Evolutionary conservation across 2,113 vertebrate genomes (phyloP).

Genomic region (Thamnophis sirtalis): DNA sequence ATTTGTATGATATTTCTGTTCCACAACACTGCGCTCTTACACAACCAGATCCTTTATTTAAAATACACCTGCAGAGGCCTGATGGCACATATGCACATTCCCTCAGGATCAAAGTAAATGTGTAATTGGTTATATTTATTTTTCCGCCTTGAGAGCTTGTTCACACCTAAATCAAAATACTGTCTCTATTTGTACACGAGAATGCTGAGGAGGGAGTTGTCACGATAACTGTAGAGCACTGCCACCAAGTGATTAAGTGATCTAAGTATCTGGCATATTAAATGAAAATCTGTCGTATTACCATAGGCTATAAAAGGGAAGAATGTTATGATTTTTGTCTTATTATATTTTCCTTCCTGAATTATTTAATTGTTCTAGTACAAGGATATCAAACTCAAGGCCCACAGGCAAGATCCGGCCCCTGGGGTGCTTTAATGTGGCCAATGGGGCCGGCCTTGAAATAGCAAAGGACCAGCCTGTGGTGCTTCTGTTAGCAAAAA

Average conservation of each 20-base stretch:
- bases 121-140: background rate
- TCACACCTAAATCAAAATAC: background rate
- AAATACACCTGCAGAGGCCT: background rate
- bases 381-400: no score
- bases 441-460: no score
- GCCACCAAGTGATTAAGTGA: slow-evolving; percentile 59
- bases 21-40: background rate
- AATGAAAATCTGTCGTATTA: background rate
- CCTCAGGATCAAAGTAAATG: background rate
- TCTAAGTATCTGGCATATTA: background rate
- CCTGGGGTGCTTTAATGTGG: no score
- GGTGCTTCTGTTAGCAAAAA: no score
- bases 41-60: background rate
- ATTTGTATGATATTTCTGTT: background rate
- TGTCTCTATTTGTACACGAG: background rate
- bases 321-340: background rate
- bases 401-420: fast-evolving
- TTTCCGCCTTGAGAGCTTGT: background rate
- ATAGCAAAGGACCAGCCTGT: no score
- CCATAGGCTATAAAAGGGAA: background rate
- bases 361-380: background rate
- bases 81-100: background rate
- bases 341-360: background rate
- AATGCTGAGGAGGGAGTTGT: background rate
- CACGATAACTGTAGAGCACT: slow-evolving; percentile 41